A percentile compares a stretch with the other conserved stretches of the same genome.
Conservation (phyloP, 2,113 vertebrate genomes). For the Columba janthina region DNA sequence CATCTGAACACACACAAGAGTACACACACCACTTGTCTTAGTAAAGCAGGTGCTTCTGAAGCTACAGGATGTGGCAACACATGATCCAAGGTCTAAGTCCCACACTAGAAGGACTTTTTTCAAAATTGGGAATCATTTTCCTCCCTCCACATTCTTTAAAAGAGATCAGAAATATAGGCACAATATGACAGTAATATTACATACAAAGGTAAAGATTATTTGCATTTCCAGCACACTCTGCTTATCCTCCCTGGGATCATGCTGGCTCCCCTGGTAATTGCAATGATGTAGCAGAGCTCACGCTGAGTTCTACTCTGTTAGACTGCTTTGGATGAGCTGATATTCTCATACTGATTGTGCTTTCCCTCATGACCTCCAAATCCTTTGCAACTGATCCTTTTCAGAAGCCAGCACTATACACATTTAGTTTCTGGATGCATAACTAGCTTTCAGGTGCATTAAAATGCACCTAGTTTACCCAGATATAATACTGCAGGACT, state of each 20-base stretch:
- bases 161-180: neutral
- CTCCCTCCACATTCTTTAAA: neutral
- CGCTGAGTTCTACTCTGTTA: neutral
- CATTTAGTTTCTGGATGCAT: neutral
- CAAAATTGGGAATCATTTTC: neutral
- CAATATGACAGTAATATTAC: neutral
- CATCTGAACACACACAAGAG: neutral
- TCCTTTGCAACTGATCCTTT: constrained; percentile 7
- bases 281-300: neutral
- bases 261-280: neutral
- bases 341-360: neutral
- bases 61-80: neutral
- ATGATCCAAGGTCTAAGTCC: neutral
- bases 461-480: neutral
- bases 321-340: neutral
- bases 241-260: neutral
- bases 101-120: neutral
- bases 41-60: neutral
- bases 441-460: neutral
- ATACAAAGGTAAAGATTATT: neutral
- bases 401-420: neutral
- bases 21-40: neutral
- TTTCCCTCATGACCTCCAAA: neutral
- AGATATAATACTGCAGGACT: neutral
- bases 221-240: neutral